Evolutionary conservation across 2,113 vertebrate species (phyloP), one percentile per base, ranked within the genome.

Genomic region (Porphyrio hochstetteri): DNA sequence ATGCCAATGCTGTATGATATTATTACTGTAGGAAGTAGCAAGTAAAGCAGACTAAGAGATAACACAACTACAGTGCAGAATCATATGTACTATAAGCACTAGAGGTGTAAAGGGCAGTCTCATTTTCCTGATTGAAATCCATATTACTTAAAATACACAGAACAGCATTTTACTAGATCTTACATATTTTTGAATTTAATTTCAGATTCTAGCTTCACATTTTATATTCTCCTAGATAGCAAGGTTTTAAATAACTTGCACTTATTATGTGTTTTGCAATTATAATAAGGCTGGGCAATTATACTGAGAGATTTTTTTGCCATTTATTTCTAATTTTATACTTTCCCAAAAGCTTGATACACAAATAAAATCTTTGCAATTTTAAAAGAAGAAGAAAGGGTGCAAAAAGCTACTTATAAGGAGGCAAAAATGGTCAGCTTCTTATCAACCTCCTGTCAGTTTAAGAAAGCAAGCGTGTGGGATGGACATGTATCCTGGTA

Each of bases 241-340:
- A 80, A 74, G 16, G 16, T 72, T 94, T 97, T 80, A 88, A 94
- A 92, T 88, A 94, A 56, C 67, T 92, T 65, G 64, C 52, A 70
- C 46, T 96, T 93, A 92, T 56, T 95, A 42, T 70, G 33, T 61
- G 53, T 63, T 92, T 96, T 93, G 60, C 71, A 94, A 93, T 94
- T 95, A 82, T 80, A 96, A 94, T 95, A 80, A 83, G 63, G n/a
- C 56, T 77, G 40, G 16, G 14, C 63, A 92, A 77, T 93, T 93
- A 93, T 44, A 46, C 31, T 70, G 50, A 91, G 59, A 56, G 19
- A 35, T 74, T 74, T 89, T 89, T 95, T 91, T 92, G 27, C 40
- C 63, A 64, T 94, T 90, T 94, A 80, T 87, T 94, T 88, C 52
- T 88, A 78, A 92, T 94, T 81, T 60, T 18, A 71, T 88, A 55